Evolutionary conservation across 2,797 vertebrate genomes (phyloP), one percentile per base, ranked within the genome.

Genomic region (Schizopygopsis malacanthus): DNA sequence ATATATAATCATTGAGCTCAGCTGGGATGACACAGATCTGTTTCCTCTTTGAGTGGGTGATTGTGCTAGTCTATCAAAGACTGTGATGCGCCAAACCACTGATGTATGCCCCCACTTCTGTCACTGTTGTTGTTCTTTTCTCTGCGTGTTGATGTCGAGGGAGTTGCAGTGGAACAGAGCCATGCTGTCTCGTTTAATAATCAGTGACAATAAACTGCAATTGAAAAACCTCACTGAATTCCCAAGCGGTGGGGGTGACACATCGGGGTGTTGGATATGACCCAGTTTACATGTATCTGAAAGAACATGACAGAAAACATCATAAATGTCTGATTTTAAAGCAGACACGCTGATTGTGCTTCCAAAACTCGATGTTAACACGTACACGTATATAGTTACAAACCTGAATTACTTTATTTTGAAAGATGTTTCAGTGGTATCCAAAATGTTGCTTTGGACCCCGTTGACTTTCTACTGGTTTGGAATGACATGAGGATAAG

Each of bases 1-100:
- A 95, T 95, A 95, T 91, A 90, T 91, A 85, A 28, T 82, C 92
- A 91, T 92, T 94, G 92, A 95, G 91, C 92, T 87, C 86, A 87
- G 88, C 86, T 84, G 70, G 59, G 87, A 82, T 88, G 88, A 69
- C 72, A 75, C 73, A n/a, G 86, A 87, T 85, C 72, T 70, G 86
- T 86, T 81, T 84, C 76, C 82, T 87, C 81, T 56, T 37, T 20
- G 75, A 85, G 81, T 45, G 69, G 61, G 79, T 79, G 85, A 85
- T 80, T 80, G 78, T 80, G 67, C 56, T 67, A 81, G 52, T 69
- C 82, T 84, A 76, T 77, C 69, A 85, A 82, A 86, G 81, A 33
- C 86, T 82, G 78, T 41, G 72, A 86, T 73, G 82, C 18, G 15
- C 83, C 20, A 79, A 86, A 71, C 79, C 79, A 61, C 81, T 75